Evolutionary conservation across 2,888 invertebrate genomes (phyloP), one percentile per base, ranked within the genome.

Genomic region (Conistra vaccinii): DNA sequence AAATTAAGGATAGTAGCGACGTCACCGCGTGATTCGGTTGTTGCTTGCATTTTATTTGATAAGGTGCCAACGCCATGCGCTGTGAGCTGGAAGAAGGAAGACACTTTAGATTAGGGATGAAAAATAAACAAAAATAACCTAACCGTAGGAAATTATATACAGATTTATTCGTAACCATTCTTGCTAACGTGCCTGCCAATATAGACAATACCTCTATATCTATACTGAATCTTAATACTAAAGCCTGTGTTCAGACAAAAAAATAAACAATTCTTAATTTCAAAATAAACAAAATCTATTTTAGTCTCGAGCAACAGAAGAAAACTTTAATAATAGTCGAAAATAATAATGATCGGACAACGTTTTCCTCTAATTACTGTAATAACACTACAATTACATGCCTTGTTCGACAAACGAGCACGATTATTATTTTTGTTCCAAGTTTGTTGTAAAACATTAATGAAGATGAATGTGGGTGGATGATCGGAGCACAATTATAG

Each of bases 401-500:
- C 23, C 26, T 63, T 76, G 53, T 70, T 70, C 61, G 10, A 65
- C 51, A 55, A 74, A 73, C 42, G 48, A 73, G 57, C 58, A 17
- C 17, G 73, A 73, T 73, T 75, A 57, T 35, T 69, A 73, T 83
- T 76, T 87, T 82, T 82, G 77, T 74, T 72, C 51, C 61, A 80
- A 85, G 65, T 83, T 84, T 81, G 77, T 85, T 84, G 71, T 77
- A 84, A 84, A 81, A 81, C 75, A 76, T 72, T 88, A 88, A 87
- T 88, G 87, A 87, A 87, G 87, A 87, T 82, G 81, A 85, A 87
- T 86, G 86, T 80, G 74, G 86, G 78, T 62, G 79, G 86, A 87
- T 86, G 86, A 86, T 87, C 82, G 82, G 75, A 39, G 86, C 73
- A 69, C 86, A 86, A 86, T 86, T 87, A 86, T 77, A 76, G 84